Percentiles rank a stretch among this genome's conserved stretches.
Conservation (phyloP, 2,113 vertebrate genomes). For the Trogon surrucura region DNA sequence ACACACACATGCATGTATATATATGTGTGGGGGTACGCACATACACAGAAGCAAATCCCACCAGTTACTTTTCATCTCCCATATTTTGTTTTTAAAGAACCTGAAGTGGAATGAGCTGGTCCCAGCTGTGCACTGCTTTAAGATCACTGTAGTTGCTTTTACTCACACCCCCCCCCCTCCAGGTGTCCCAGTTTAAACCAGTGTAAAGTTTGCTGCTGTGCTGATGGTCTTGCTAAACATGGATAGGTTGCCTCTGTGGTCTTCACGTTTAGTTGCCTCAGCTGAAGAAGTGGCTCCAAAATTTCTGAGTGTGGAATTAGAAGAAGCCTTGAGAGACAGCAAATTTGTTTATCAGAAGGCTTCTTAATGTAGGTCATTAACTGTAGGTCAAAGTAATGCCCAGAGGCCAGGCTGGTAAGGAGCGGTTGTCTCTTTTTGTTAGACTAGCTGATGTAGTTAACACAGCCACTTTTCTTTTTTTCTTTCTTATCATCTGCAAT, state of each 20-base stretch:
- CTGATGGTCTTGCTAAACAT: neutral
- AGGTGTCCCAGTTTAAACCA: neutral
- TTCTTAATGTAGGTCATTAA: neutral
- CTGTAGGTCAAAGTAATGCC: neutral
- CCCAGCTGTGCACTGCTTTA: neutral
- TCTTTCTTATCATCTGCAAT: neutral
- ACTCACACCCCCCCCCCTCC: no score
- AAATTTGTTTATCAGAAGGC: neutral
- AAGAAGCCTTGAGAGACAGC: neutral
- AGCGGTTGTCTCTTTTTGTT: neutral
- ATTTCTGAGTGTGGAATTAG: neutral
- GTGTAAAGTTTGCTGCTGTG: rapidly evolving
- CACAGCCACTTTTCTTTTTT: neutral
- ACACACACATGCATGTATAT: no score
- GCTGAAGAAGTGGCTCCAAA: neutral
- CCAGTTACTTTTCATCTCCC: neutral
- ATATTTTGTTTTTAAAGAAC: neutral
- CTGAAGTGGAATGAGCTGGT: neutral
- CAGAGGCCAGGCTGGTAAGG: neutral
- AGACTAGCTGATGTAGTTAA: neutral
- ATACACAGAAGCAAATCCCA: neutral
- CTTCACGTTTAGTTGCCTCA: neutral
- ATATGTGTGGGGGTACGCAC: neutral
- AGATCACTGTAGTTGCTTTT: neutral
- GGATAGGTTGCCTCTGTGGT: neutral